Evolutionary conservation across 2,888 invertebrate genomes (phyloP).

Genomic region (Mayetiola destructor): DNA sequence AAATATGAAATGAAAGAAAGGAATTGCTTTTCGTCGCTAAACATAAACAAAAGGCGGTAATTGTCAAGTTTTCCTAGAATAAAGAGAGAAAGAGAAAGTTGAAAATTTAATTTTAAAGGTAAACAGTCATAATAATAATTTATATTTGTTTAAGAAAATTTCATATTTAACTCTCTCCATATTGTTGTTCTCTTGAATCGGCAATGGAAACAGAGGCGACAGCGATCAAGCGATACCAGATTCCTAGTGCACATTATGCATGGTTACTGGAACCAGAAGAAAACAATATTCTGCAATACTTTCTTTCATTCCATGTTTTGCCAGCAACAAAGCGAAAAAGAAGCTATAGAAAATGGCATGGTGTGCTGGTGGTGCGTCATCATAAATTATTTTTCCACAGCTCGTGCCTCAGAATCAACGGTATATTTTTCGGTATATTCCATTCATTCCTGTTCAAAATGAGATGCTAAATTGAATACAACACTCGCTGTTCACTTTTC

Average conservation of each 20-base stretch:
- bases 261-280: too few relatives aligned
- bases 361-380: too few relatives aligned
- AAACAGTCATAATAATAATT: slow-evolving; percentile 13
- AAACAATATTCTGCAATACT: too few relatives aligned
- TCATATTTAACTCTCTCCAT: slow-evolving; percentile 1
- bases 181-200: background rate
- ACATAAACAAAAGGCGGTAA: slow-evolving; percentile 8
- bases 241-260: too few relatives aligned
- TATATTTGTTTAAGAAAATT: slow-evolving; percentile 13
- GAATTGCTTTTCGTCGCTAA: background rate
- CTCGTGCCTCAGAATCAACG: too few relatives aligned
- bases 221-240: too few relatives aligned
- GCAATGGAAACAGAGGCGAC: too few relatives aligned
- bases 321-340: too few relatives aligned
- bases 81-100: too few relatives aligned
- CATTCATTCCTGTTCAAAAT: background rate
- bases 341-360: too few relatives aligned
- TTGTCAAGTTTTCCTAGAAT: slow-evolving; percentile 10
- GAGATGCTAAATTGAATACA: slow-evolving; percentile 11
- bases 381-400: too few relatives aligned
- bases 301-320: too few relatives aligned
- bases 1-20: background rate
- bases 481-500: background rate
- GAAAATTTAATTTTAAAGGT: slow-evolving; percentile 13
- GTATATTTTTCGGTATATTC: background rate